Percentiles rank a stretch among this genome's conserved stretches.
These are phyloP conservation scores for Hemaris fuciformis DNA, from an alignment of 2,888 invertebrate species.

Conservation along the genomic window DNA sequence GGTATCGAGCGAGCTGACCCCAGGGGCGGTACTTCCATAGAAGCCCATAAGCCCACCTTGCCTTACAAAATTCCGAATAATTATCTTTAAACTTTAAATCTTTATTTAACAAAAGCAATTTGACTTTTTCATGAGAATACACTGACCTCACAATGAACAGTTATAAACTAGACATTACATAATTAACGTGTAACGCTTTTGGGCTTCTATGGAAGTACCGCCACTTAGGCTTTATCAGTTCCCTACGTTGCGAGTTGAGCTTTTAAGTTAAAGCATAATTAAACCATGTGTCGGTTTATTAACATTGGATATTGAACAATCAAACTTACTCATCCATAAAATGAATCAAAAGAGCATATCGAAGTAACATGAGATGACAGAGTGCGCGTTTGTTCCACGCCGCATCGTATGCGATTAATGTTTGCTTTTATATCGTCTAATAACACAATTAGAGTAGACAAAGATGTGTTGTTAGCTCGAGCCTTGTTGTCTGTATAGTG, in stretches of 20 bases:
- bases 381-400: conserved; percentile 28
- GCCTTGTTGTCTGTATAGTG: background rate
- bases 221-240: too few relatives aligned
- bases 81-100: too few relatives aligned
- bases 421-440: conserved; percentile 28
- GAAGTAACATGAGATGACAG: conserved; percentile 27
- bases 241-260: background rate
- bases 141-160: too few relatives aligned
- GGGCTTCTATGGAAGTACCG: too few relatives aligned
- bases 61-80: too few relatives aligned
- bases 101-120: too few relatives aligned
- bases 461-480: conserved; percentile 25
- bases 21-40: too few relatives aligned
- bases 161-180: too few relatives aligned
- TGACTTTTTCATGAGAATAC: too few relatives aligned
- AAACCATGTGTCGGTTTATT: conserved; percentile 42
- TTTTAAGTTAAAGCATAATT: conserved; percentile 31
- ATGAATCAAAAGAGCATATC: conserved; percentile 55
- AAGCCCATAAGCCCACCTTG: too few relatives aligned
- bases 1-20: too few relatives aligned
- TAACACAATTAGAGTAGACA: conserved; percentile 30
- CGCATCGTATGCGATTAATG: conserved; percentile 20
- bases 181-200: too few relatives aligned
- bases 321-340: conserved; percentile 55
- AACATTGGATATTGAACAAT: conserved; percentile 53